Evolutionary conservation across 2,113 vertebrate species (phyloP), one percentile per base, ranked within the genome.

Genomic region (Rhipidura dahli): DNA sequence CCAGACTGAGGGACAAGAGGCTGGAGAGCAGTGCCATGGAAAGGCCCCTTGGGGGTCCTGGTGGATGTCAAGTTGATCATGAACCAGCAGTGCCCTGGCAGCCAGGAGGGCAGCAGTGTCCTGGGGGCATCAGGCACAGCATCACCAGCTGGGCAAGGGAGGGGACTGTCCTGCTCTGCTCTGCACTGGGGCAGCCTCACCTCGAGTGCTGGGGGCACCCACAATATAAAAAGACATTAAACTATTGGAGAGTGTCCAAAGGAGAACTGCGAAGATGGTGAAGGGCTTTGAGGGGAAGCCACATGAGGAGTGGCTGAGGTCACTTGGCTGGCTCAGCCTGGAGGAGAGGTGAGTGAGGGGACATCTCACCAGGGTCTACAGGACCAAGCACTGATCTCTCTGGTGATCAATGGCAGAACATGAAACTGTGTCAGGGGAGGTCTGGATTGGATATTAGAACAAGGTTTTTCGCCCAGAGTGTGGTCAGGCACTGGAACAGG

Each of bases 21-120:
- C 26, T 66, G 71, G 17, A 77, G 17, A 77, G 21, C 31, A 59
- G 31, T 2, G 1, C 53, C 0, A 1, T 37, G 37, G 61, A 60
- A 68, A 86, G 21, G 17, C 0, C 0, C 26, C 44, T 42, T 42
- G 31, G 8, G 9, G 3, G 5, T 7, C 26, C 82, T 56, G 42
- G 24, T 16, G 2, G 1, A 4, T 15, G 30, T 1, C 35, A 24
- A 35, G 15, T 1, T 42, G 70, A 40, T 11, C 14, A 3, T 2
- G 35, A 49, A 20, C 1, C 51, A 42, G 70, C 70, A 65, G 61
- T 21, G 47, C 57, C 39, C 57, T 45, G 57, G 45, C 13, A 83
- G 57, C 68, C 56, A 63, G 47, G 21, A 50, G 26, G 24, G 53
- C 4, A 0, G 2, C 4, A n/a, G 0, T 66, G 53, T 26, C 51